phyloP scores from a whole-genome alignment of 92 coral and sea anemone species.

The Paramuricea clavata region DNA sequence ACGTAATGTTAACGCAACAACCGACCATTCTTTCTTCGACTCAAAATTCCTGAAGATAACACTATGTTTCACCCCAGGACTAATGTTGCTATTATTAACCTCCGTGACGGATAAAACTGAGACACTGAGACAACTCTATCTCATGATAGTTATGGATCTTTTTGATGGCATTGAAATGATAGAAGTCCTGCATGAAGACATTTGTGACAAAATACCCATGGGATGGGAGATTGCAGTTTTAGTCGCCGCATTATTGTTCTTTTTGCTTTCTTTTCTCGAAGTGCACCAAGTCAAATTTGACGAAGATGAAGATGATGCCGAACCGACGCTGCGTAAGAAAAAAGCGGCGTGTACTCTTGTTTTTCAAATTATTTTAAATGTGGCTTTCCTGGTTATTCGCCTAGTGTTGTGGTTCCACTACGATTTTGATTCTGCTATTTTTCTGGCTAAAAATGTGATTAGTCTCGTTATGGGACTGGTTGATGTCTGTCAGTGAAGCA shows the following conservation, averaged over 20 bases:
- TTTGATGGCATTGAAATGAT: conserved; percentile 16
- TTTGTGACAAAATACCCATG: not conserved
- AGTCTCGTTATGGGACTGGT: not conserved
- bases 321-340: not conserved
- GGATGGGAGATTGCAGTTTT: conserved; percentile 9
- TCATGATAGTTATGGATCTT: not conserved
- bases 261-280: not conserved
- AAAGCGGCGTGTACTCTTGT: not conserved
- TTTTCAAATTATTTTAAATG: not conserved
- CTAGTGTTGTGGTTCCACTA: not conserved
- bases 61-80: not conserved
- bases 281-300: not conserved
- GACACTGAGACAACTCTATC: not conserved
- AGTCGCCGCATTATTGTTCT: not conserved
- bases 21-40: conserved; percentile 7
- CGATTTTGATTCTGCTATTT: conserved; percentile 14
- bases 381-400: conserved; percentile 10
- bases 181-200: conserved; percentile 8
- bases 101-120: conserved; percentile 2
- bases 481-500: not conserved
- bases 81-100: not conserved
- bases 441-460: not conserved
- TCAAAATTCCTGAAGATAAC: conserved; percentile 10
- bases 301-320: not conserved
- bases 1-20: not conserved